Base-by-base conservation (phyloP, 2,888 invertebrate genomes). In the Nomada fucata region DNA sequence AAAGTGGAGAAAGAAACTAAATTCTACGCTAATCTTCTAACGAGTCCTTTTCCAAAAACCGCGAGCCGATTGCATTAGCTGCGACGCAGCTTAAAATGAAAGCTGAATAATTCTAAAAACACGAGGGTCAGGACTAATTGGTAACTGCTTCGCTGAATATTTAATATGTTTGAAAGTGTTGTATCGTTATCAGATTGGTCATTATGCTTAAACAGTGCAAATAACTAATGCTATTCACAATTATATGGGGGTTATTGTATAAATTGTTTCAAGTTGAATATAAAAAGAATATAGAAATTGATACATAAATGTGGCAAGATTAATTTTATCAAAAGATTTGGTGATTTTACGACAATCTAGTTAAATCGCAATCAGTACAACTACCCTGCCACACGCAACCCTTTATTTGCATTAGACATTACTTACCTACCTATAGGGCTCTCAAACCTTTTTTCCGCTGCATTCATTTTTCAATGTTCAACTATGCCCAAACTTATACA, bases 381-480 rank as follows among this genome's bases (percentile, higher is more conserved):
- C 67, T 64, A 42, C 67, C 57, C 26, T 57, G 15, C 42, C 26
- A 60, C 82, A 76, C 55, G 76, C 82, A 76, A 82, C 70, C 82
- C 82, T 82, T 82, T 82, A 82, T 82, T 82, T 82, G 65, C 69
- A 82, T 82, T 71, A 61, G 82, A 82, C 82, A n/a, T n/a, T 82
- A 82, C 61, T 82, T 71, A 82, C 76, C 82, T 76, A 82, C 76
- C 82, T 82, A 76, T 76, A 50, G 60, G 44, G 61, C 13, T 55
- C 55, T 67, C 18, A 1, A 11, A 47, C 72, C 23, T 50, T 59
- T 70, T 60, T 60, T 5, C 47, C 50, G 53, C 4, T 55, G 64
- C 71, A 71, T 50, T 61, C 67, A 67, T 79, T 79, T 52, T 7
- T 53, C 18, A 47, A 47, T 20, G 15, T 29, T 50, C 23, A 23